These are phyloP conservation scores for Pelmatolapia mariae DNA, from an alignment of 2,113 vertebrate species.

Conservation along the genomic window DNA sequence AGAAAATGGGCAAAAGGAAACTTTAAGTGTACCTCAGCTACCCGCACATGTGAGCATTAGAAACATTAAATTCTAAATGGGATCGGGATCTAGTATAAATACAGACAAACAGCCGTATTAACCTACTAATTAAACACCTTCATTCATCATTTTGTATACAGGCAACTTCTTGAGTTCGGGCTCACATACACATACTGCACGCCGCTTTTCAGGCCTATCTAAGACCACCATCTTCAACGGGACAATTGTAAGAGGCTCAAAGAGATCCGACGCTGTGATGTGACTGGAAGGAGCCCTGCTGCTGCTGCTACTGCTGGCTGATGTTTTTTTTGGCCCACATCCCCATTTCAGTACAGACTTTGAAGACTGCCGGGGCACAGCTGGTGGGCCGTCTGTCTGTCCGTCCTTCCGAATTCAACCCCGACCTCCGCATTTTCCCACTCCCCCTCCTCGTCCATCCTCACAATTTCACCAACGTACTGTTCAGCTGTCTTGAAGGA, in stretches of 20 bases:
- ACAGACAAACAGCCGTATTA: neutral
- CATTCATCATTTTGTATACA: neutral
- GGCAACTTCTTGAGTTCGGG: neutral
- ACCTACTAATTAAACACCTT: neutral
- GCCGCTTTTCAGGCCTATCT: constrained; percentile 21
- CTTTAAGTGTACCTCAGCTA: neutral
- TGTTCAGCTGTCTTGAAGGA: constrained; percentile 38
- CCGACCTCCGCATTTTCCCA: neutral
- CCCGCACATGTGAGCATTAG: neutral
- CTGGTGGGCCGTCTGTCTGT: constrained; percentile 33
- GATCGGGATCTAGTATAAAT: neutral
- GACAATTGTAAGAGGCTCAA: constrained; percentile 54
- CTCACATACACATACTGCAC: neutral
- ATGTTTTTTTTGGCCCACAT: constrained; percentile 57
- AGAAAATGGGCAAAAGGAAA: constrained; percentile 15
- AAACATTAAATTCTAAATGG: neutral
- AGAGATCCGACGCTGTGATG: constrained; percentile 61
- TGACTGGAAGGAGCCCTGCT: constrained; percentile 50
- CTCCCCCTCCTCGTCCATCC: neutral
- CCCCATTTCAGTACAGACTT: constrained; percentile 37
- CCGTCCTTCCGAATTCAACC: neutral
- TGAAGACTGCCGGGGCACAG: constrained; percentile 35
- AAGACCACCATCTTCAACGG: constrained; percentile 34
- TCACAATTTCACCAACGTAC: neutral
- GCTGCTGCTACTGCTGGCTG: constrained; percentile 28